These are phyloP conservation scores for Caprella mutica DNA, from an alignment of 2,888 invertebrate species.

Conservation along the genomic window DNA sequence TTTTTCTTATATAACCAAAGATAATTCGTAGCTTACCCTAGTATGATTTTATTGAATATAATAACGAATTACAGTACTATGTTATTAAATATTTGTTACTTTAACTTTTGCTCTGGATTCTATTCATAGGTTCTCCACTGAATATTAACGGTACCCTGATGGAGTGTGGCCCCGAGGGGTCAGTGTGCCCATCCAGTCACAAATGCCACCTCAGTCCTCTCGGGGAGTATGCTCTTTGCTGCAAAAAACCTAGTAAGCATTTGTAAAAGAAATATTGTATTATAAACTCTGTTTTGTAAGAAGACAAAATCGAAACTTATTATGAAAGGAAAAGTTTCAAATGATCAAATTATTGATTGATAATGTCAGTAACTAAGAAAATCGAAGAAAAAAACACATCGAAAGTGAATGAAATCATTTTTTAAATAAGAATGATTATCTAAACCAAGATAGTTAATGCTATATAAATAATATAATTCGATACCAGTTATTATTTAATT, in stretches of 20 bases:
- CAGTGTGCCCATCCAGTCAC: slow-evolving; percentile 70
- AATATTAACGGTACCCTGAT: slow-evolving; percentile 44
- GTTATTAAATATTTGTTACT: background rate
- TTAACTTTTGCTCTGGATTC: too few relatives aligned
- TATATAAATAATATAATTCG: too few relatives aligned
- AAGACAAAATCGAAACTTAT: background rate
- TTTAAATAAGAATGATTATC: too few relatives aligned
- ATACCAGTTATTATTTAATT: too few relatives aligned
- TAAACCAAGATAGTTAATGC: too few relatives aligned
- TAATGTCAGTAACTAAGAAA: too few relatives aligned
- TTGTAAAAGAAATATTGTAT: background rate
- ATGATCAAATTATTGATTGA: background rate
- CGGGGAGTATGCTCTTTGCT: slow-evolving; percentile 71
- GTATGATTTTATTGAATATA: too few relatives aligned
- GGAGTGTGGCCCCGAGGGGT: slow-evolving; percentile 62
- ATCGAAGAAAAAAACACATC: too few relatives aligned
- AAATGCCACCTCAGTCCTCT: slow-evolving; percentile 72
- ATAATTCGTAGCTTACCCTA: too few relatives aligned
- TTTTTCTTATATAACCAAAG: too few relatives aligned
- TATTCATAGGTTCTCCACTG: slow-evolving; percentile 30
- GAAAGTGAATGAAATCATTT: too few relatives aligned
- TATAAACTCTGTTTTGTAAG: background rate
- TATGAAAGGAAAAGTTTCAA: background rate
- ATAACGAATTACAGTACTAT: background rate
- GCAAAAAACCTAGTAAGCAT: slow-evolving; percentile 64